Percentiles rank a stretch among this genome's conserved stretches.
phyloP scores from a whole-genome alignment of 2,888 invertebrate genomes.

The Lithophane ornitopus region DNA sequence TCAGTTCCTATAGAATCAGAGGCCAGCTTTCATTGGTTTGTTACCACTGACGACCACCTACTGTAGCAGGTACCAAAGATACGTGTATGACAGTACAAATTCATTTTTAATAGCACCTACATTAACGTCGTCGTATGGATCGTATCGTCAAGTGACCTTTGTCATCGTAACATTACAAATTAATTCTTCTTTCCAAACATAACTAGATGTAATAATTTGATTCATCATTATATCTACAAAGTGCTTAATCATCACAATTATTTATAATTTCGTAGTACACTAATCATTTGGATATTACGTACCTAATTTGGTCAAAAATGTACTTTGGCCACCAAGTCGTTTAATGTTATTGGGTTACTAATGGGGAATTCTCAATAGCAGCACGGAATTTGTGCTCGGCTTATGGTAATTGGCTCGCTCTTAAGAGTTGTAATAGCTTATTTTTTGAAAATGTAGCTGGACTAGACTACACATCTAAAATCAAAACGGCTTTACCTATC shows the following conservation, averaged over 20 bases:
- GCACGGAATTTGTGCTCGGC: background rate
- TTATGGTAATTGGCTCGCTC: background rate
- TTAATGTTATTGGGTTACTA: too few relatives aligned
- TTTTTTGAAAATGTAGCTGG: background rate
- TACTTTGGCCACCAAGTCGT: background rate
- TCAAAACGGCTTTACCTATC: background rate
- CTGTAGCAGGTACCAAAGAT: too few relatives aligned
- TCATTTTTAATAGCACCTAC: background rate
- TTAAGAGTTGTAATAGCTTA: background rate
- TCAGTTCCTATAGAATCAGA: background rate
- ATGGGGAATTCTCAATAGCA: background rate
- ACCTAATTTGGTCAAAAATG: conserved; percentile 1
- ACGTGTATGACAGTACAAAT: background rate
- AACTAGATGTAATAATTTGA: background rate
- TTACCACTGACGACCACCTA: too few relatives aligned
- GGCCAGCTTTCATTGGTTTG: background rate
- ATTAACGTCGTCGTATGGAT: background rate
- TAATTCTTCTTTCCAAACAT: conserved; percentile 12
- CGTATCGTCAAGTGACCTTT: conserved; percentile 9
- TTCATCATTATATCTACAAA: conserved; percentile 2
- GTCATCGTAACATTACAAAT: background rate
- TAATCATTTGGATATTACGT: conserved; percentile 3
- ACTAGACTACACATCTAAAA: background rate
- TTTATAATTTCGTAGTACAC: background rate
- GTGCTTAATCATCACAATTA: background rate